Evolutionary conservation across 2,888 invertebrate genomes (phyloP).

Genomic region (Helicoverpa assulta): DNA sequence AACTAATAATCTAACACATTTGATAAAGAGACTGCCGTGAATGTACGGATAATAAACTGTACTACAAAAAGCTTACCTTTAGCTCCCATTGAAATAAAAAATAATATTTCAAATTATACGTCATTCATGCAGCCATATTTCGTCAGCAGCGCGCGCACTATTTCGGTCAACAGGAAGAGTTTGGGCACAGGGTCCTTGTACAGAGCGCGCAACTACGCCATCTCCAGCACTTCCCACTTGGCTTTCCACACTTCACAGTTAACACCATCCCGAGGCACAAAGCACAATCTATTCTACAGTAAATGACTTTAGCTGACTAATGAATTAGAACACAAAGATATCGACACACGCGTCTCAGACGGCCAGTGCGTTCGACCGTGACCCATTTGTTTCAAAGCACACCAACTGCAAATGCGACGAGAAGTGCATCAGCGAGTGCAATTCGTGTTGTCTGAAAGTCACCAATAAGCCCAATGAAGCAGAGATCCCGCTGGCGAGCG

Average conservation of each 20-base stretch:
- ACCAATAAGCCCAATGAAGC: conserved; percentile 91
- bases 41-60: no score
- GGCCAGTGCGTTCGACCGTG: conserved; percentile 59
- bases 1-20: no score
- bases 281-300: conserved; percentile 22
- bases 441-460: conserved; percentile 90
- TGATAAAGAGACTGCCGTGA: no score
- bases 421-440: conserved; percentile 89
- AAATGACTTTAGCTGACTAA: conserved; percentile 23
- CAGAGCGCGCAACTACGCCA: conserved; percentile 37
- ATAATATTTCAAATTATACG: conserved; percentile 3
- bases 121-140: conserved; percentile 14
- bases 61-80: neutral
- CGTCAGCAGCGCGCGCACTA: conserved; percentile 27
- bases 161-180: conserved; percentile 45
- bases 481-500: conserved; percentile 89
- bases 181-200: conserved; percentile 37
- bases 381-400: conserved; percentile 69
- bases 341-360: conserved; percentile 42
- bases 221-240: conserved; percentile 42
- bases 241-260: conserved; percentile 49
- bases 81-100: neutral
- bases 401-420: conserved; percentile 81
- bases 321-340: conserved; percentile 47
- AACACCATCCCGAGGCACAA: conserved; percentile 36